Evolutionary conservation across 1,140 invertebrate genomes (phyloP).

Genomic region (Globodera ellingtonae): DNA sequence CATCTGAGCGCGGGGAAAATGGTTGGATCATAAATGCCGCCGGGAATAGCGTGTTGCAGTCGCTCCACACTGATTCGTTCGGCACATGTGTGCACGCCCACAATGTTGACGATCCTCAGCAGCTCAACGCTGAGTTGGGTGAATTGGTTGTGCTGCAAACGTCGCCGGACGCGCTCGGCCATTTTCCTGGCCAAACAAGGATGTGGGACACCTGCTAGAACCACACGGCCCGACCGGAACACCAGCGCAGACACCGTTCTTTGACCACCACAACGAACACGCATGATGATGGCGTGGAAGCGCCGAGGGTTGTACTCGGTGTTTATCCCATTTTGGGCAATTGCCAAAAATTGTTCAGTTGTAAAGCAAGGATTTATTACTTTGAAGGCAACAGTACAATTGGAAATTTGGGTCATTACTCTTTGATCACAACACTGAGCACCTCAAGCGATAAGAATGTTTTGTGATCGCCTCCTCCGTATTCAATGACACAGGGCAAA

Average conservation of each 20-base stretch:
- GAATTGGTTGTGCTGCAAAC: neutral
- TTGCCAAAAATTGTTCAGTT: neutral
- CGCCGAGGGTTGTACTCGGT: neutral
- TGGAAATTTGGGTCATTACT: constrained; percentile 5
- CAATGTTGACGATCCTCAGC: too few species aligned
- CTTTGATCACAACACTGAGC: neutral
- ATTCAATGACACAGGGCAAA: constrained; percentile 6
- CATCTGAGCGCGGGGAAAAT: too few species aligned
- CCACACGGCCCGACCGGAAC: neutral
- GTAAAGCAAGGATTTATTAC: neutral
- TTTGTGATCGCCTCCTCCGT: neutral
- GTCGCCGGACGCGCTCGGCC: neutral
- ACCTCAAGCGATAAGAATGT: neutral
- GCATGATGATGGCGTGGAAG: constrained; percentile 10
- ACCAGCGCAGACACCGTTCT: neutral
- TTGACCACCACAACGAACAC: neutral
- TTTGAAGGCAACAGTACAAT: constrained; percentile 16
- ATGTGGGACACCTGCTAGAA: neutral
- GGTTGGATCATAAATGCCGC: too few species aligned
- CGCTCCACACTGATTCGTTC: too few species aligned
- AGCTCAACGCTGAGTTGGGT: neutral
- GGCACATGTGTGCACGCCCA: too few species aligned
- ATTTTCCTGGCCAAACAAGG: neutral
- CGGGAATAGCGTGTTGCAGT: too few species aligned
- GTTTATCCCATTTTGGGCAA: neutral